A percentile compares a stretch with the other conserved stretches of the same genome.
phyloP scores from a whole-genome alignment of 2,113 vertebrate species.

The Trochalopteron elliotii region DNA sequence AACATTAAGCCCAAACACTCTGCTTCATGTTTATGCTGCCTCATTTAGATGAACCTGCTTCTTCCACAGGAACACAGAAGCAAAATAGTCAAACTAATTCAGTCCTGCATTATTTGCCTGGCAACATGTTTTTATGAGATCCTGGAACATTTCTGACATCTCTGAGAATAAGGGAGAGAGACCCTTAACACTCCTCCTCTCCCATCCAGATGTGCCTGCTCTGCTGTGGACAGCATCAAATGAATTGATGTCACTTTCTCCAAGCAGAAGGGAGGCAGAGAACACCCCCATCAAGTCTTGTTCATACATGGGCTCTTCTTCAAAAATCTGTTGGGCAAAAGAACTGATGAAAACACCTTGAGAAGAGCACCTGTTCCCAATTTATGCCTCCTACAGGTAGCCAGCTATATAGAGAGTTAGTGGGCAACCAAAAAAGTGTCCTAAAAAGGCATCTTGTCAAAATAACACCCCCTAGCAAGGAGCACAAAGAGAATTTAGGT shows the following conservation, averaged over 20 bases:
- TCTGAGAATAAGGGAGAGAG: not conserved
- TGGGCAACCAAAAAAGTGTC: not conserved
- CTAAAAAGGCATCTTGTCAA: not conserved
- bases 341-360: not conserved
- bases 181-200: not conserved
- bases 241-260: not conserved
- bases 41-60: not conserved
- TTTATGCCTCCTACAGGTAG: not conserved
- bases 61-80: not conserved
- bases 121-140: not conserved
- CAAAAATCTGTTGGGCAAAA: not conserved
- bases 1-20: not conserved
- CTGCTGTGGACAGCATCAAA: not conserved
- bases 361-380: not conserved
- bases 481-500: not conserved
- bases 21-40: not conserved
- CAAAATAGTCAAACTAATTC: not conserved
- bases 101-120: not conserved
- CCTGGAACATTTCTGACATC: not conserved
- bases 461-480: not conserved
- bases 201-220: not conserved
- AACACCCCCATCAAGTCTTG: not conserved
- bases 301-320: not conserved
- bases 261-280: not conserved
- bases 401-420: not conserved